Evolutionary conservation across 2,888 invertebrate genomes (phyloP).

Genomic region (Antheraea assamensis): DNA sequence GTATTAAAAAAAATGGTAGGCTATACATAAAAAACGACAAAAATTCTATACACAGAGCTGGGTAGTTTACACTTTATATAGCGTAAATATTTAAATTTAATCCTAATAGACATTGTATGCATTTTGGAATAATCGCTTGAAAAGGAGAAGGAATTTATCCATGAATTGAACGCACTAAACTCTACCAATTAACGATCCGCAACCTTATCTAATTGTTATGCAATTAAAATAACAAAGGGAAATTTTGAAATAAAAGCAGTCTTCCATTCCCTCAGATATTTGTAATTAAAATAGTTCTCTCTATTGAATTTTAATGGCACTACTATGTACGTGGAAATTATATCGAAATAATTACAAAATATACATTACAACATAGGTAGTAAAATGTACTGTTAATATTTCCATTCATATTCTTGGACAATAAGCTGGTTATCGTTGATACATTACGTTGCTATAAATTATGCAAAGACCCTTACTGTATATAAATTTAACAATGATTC

Average conservation of each 20-base stretch:
- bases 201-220: slow-evolving; percentile 43
- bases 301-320: background rate
- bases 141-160: slow-evolving; percentile 23
- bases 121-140: slow-evolving; percentile 3
- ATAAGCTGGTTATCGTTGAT: background rate
- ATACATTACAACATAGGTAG: background rate
- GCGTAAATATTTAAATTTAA: background rate
- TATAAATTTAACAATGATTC: slow-evolving; percentile 36
- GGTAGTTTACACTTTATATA: background rate
- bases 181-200: slow-evolving; percentile 39
- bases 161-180: slow-evolving; percentile 35
- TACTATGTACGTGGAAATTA: background rate
- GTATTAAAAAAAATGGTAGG: background rate
- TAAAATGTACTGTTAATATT: background rate
- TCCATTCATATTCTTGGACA: background rate
- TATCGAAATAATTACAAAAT: background rate
- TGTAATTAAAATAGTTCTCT: slow-evolving; percentile 34
- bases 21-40: background rate
- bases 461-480: background rate
- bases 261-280: slow-evolving; percentile 32
- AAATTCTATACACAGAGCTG: background rate
- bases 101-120: background rate
- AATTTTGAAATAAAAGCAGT: slow-evolving; percentile 35
- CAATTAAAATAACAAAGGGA: slow-evolving; percentile 42
- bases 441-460: background rate